Base-by-base conservation (phyloP, 2,888 invertebrate species). In the Drosophila diplacantha region DNA sequence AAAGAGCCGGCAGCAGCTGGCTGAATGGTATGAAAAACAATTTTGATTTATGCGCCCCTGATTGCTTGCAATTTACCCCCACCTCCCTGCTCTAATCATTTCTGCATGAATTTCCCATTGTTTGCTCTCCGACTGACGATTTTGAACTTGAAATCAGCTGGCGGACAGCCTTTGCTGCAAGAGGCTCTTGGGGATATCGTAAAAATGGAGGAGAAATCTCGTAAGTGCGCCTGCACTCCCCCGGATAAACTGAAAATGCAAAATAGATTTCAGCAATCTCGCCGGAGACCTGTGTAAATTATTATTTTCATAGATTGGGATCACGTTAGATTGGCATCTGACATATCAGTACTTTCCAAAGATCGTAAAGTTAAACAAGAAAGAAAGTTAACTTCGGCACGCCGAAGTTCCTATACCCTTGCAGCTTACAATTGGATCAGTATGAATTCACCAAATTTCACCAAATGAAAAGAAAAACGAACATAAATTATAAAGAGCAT, bases 91-190 rank as follows among this genome's bases (percentile, higher is more conserved):
- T 22, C 20, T 32, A 44, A 44, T 52, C 32, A 62, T 52, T 43
- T 59, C 73, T 71, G 73, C 81, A 80, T 76, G 77, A 77, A 72
- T 74, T 76, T 80, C 57, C 61, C 59, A 62, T 63, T 71, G 69
- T 75, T 70, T 75, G 63, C 73, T 12, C 41, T 49, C 26, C 22
- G 44, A 55, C 55, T 47, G 58, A 54, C 56, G 72, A 63, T 75
- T 26, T 72, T 76, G 76, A 75, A 75, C 75, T 75, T 79, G 74
- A 79, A 76, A 75, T 74, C 50, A 59, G 43, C 54, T 64, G 61
- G 76, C 69, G 58, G 70, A 20, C 72, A 39, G 71, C 65, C 9
- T 12, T 34, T 37, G 44, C 41, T 50, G 43, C 24, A 32, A 46
- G 31, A 37, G 34, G 46, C 39, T 52, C n/a, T 37, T 35, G 37